Evolutionary conservation across 37 sponge, comb jelly and placozoan genomes (phyloP).

Genomic region (Ianthella basta): DNA sequence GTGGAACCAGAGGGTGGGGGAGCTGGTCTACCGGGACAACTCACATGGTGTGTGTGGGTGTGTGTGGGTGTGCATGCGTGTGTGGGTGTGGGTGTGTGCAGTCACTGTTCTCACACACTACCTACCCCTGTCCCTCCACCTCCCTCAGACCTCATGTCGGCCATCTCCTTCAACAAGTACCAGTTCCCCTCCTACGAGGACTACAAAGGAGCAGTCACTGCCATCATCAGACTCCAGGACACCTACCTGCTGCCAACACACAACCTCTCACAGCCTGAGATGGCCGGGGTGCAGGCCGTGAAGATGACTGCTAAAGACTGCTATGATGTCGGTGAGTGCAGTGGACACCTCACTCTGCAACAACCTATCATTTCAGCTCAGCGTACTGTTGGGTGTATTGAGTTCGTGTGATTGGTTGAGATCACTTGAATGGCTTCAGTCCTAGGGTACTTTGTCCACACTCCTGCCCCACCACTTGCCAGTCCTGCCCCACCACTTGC

Average conservation of each 20-base stretch:
- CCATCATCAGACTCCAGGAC: conserved; percentile 79
- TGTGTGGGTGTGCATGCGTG: no score
- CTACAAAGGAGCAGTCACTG: conserved; percentile 74
- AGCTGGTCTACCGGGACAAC: conserved; percentile 74
- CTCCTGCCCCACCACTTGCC: no score
- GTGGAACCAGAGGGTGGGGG: conserved; percentile 29
- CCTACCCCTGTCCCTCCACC: no score
- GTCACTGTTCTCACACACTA: no score
- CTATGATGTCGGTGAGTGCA: conserved; percentile 11
- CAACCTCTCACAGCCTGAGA: conserved; percentile 10
- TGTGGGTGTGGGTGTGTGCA: no score
- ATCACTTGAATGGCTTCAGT: no score
- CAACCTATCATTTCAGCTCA: no score
- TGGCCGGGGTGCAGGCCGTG: conserved; percentile 5
- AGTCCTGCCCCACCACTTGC: no score
- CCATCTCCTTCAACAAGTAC: conserved; percentile 63
- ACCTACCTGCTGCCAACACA: conserved; percentile 47
- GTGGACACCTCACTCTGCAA: background rate
- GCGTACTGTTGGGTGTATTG: no score
- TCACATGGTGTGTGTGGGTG: conserved; percentile 57
- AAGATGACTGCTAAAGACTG: conserved; percentile 8
- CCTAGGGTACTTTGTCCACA: no score
- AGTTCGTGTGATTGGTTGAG: no score
- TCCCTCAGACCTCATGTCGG: conserved; percentile 69
- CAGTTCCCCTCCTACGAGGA: conserved; percentile 77